A percentile compares a stretch with the other conserved stretches of the same genome.
phyloP scores from a whole-genome alignment of 2,888 invertebrate genomes.

The Pristionchus arcanus region DNA sequence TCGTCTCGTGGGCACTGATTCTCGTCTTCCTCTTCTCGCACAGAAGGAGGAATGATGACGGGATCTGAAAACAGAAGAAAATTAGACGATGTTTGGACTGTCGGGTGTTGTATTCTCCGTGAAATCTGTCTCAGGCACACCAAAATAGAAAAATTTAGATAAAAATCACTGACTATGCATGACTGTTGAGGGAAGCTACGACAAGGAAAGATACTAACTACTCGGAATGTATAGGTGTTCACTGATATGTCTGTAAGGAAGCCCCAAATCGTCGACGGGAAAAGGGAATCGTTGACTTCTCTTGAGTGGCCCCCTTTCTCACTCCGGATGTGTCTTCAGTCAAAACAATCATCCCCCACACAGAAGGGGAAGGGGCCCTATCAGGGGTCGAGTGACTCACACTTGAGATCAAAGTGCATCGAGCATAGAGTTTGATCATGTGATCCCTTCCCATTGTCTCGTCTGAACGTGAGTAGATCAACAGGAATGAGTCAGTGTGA shows the following conservation, averaged over 20 bases:
- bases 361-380: background rate
- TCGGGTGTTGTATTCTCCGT: background rate
- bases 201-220: background rate
- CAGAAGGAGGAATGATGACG: background rate
- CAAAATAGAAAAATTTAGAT: no score
- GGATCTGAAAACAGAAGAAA: slow-evolving; percentile 10
- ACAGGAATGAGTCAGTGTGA: slow-evolving; percentile 46
- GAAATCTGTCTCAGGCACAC: background rate
- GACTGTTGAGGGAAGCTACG: background rate
- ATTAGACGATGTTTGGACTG: background rate
- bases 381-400: slow-evolving; percentile 14
- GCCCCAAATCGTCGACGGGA: background rate
- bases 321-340: slow-evolving; percentile 11
- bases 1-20: background rate
- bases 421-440: background rate
- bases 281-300: background rate
- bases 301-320: background rate
- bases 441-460: slow-evolving; percentile 14
- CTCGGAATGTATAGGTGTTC: background rate
- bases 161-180: no score
- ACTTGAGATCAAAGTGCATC: slow-evolving; percentile 10
- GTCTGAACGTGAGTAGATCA: slow-evolving; percentile 40
- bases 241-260: background rate
- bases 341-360: slow-evolving; percentile 34
- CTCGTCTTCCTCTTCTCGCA: background rate